phyloP scores from a whole-genome alignment of 2,888 invertebrate species.

The Miltochrista miniata region DNA sequence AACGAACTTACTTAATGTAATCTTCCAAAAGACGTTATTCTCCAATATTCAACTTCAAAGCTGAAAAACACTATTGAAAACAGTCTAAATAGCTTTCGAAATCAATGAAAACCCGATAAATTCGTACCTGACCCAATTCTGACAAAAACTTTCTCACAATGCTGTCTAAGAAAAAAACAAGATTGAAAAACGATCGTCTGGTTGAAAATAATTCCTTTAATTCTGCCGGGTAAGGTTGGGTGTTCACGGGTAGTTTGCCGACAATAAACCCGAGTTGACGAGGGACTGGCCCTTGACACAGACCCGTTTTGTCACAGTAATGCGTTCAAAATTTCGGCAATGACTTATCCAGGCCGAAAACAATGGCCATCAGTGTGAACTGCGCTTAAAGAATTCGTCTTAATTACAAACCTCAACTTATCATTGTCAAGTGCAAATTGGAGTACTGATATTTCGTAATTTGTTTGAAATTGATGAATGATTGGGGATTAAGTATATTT shows the following conservation, averaged over 20 bases:
- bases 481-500: background rate
- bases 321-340: constrained; percentile 40
- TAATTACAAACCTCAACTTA: constrained; percentile 45
- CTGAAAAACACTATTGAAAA: background rate
- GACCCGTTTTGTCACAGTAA: constrained; percentile 49
- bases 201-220: constrained; percentile 30
- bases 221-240: constrained; percentile 27
- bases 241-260: constrained; percentile 21
- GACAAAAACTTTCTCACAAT: constrained; percentile 11
- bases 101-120: constrained; percentile 7
- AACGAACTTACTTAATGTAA: too few relatives aligned
- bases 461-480: constrained; percentile 23
- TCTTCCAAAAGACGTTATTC: too few relatives aligned
- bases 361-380: constrained; percentile 14
- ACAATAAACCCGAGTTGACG: constrained; percentile 43
- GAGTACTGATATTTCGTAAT: constrained; percentile 30
- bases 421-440: constrained; percentile 50
- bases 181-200: constrained; percentile 19
- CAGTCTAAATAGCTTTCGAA: constrained; percentile 3
- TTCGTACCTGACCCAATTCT: constrained; percentile 11
- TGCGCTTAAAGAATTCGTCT: constrained; percentile 35
- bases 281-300: constrained; percentile 36
- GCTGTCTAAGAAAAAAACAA: constrained; percentile 12
- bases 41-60: background rate
- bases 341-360: constrained; percentile 22